A percentile compares a stretch with the other conserved stretches of the same genome.
Conservation (phyloP, 2,888 invertebrate species). For the Gasteruption jaculator region DNA sequence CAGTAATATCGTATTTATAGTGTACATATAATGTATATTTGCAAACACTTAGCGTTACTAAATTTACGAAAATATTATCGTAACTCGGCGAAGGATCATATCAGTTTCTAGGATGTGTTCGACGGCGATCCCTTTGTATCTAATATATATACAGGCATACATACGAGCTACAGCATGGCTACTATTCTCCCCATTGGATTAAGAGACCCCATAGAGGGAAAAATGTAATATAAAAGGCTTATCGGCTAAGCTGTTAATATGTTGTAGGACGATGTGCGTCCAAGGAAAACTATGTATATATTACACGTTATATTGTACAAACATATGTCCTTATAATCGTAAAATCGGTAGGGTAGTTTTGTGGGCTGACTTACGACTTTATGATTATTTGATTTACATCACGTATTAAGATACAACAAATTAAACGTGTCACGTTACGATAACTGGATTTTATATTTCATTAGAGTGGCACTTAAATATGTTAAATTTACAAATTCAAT, state of each 20-base stretch:
- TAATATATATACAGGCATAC: conserved; percentile 2
- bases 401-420: no score
- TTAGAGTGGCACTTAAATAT: no score
- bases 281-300: conserved; percentile 45
- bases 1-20: no score
- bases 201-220: conserved; percentile 51
- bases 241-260: conserved; percentile 52
- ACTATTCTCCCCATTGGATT: conserved; percentile 48
- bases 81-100: no score
- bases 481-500: no score
- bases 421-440: no score
- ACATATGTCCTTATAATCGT: conserved; percentile 45
- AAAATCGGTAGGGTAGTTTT: conserved; percentile 25
- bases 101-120: no score
- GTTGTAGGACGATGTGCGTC: conserved; percentile 45
- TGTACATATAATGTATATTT: no score
- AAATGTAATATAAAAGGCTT: conserved; percentile 54
- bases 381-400: conserved; percentile 19
- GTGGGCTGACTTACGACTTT: conserved; percentile 20
- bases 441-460: no score
- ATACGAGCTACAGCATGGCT: conserved; percentile 26
- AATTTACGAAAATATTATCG: no score
- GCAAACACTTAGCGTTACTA: no score
- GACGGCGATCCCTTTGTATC: conserved; percentile 12
- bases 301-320: conserved; percentile 39